phyloP scores from a whole-genome alignment of 1,140 invertebrate genomes.

The Melanaphis sacchari region DNA sequence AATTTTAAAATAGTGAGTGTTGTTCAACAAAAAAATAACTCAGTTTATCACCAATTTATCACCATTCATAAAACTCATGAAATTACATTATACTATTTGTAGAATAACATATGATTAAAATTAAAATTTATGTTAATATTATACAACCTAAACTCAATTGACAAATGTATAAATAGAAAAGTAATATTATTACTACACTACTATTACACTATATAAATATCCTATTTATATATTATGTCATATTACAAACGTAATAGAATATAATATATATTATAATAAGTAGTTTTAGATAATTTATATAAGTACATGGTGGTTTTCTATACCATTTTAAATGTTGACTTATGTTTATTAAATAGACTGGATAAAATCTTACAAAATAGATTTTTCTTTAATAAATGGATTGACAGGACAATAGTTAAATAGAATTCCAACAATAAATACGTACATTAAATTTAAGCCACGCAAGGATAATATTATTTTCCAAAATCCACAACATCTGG shows the following conservation, averaged over 20 bases:
- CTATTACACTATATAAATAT: not conserved
- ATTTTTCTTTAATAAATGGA: slow-evolving; percentile 3
- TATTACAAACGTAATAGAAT: not conserved
- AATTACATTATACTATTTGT: not conserved
- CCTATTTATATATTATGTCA: not conserved
- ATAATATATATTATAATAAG: not conserved
- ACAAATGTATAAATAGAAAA: not conserved
- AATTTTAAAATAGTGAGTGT: not conserved
- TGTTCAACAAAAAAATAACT: not conserved
- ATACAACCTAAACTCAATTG: not conserved
- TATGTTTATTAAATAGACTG: not conserved
- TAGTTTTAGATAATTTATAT: not conserved
- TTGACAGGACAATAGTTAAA: slow-evolving; percentile 4
- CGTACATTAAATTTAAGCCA: slow-evolving; percentile 29
- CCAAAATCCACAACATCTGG: slow-evolving; percentile 31
- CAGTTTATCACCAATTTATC: not conserved
- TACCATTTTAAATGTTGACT: not conserved
- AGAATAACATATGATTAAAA: not conserved
- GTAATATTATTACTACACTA: not conserved
- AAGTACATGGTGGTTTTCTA: not conserved
- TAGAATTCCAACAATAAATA: not conserved
- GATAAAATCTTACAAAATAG: not conserved
- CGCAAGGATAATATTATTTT: slow-evolving; percentile 2
- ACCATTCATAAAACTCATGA: not conserved
- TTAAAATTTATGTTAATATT: too few species aligned